Conservation (phyloP, 1,140 invertebrate species). For the Heliconius eleuchia region DNA sequence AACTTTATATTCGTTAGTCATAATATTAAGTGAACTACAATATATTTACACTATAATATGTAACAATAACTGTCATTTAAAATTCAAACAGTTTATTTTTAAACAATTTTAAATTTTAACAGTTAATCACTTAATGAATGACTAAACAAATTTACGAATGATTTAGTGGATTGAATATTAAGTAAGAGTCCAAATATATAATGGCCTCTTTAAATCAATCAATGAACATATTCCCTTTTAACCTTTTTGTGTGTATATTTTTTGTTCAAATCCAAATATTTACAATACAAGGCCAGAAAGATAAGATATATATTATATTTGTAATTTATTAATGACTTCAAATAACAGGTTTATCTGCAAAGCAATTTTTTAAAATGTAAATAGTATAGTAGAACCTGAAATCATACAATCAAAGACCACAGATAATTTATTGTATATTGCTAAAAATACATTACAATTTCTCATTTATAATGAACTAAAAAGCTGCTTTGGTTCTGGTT, state of each 20-base stretch:
- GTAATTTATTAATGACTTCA: not conserved
- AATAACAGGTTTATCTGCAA: not conserved
- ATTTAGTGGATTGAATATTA: not conserved
- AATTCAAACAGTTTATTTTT: not conserved
- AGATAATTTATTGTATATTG: not conserved
- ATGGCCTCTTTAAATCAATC: not conserved
- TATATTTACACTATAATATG: not conserved
- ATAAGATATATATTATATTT: not conserved
- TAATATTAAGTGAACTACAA: not conserved
- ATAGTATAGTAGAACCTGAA: conserved; percentile 10
- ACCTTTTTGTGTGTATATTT: conserved; percentile 14
- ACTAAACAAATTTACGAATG: not conserved
- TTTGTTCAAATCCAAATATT: not conserved
- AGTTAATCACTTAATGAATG: not conserved
- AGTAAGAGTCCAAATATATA: not conserved
- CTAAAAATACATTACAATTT: not conserved
- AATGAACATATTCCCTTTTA: conserved; percentile 4
- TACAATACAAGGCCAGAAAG: not conserved
- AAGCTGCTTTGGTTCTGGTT: conserved; percentile 18
- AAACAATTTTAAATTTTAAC: not conserved
- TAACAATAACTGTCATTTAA: no score
- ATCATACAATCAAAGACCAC: not conserved
- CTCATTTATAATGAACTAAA: not conserved
- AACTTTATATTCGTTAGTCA: conserved; percentile 3
- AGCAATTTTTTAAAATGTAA: not conserved